A percentile compares a stretch with the other conserved stretches of the same genome.
Evolutionary conservation across 1,140 invertebrate species (phyloP).

Genomic region (Pseudoatta argentina): DNA sequence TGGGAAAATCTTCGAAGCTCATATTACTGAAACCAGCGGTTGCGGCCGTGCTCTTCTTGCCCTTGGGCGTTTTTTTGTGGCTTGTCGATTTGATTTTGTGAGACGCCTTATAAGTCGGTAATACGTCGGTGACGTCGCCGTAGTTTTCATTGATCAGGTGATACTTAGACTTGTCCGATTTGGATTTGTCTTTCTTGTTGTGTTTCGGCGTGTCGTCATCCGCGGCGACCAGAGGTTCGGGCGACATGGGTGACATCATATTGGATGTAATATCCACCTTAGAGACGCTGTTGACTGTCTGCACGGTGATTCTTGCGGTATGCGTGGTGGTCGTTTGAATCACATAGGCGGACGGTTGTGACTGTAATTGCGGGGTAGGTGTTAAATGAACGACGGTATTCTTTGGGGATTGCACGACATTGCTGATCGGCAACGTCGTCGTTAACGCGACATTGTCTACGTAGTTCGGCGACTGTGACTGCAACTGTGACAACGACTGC

Average conservation of each 20-base stretch:
- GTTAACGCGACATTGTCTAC: constrained; percentile 33
- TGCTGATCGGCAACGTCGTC: background rate
- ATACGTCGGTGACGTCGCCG: constrained; percentile 76
- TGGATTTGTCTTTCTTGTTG: constrained; percentile 86
- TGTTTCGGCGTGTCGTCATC: constrained; percentile 75
- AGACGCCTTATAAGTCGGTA: constrained; percentile 74
- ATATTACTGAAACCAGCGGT: constrained; percentile 91
- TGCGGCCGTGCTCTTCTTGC: constrained; percentile 75
- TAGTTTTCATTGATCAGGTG: constrained; percentile 86
- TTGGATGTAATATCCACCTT: constrained; percentile 69
- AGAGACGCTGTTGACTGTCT: constrained; percentile 78
- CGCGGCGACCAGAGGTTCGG: constrained; percentile 77
- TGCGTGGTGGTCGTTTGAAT: constrained; percentile 72
- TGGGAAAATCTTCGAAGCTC: constrained; percentile 93
- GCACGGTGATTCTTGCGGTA: constrained; percentile 73
- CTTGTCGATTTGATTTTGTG: constrained; percentile 77
- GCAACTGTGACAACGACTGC: constrained; percentile 80
- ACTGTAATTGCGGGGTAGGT: constrained; percentile 79
- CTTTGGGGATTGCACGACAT: constrained; percentile 25
- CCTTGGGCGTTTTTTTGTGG: constrained; percentile 80
- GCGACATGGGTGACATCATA: constrained; percentile 80
- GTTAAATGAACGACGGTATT: constrained; percentile 24
- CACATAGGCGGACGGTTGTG: constrained; percentile 69
- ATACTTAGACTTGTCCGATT: constrained; percentile 87
- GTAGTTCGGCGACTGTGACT: constrained; percentile 79